Evolutionary conservation across 2,113 vertebrate species (phyloP).

Genomic region (Cyprinus carpio): DNA sequence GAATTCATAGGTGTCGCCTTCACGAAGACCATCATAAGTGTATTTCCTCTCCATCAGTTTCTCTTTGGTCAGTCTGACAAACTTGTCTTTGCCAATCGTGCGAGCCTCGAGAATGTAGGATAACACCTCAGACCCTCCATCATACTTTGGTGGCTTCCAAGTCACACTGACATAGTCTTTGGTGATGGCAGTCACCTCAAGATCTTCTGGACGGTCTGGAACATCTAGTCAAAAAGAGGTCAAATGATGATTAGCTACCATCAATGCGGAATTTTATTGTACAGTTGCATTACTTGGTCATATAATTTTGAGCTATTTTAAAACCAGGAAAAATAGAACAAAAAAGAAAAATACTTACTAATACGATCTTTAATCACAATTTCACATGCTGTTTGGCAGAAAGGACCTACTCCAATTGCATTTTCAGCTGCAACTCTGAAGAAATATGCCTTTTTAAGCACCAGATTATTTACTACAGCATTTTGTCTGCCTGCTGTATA

Average conservation of each 20-base stretch:
- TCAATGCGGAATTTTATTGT: not conserved
- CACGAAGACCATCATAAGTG: conserved; percentile 86
- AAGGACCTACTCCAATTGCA: conserved; percentile 91
- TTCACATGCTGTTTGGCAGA: conserved; percentile 82
- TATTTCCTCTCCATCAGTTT: conserved; percentile 88
- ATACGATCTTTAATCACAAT: conserved; percentile 85
- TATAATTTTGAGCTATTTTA: not conserved
- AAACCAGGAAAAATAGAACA: no score
- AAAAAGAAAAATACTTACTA: conserved; percentile 76
- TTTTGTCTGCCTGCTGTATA: conserved; percentile 89
- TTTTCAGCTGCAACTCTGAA: conserved; percentile 97
- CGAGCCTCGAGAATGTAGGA: conserved; percentile 93
- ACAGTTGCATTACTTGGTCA: not conserved
- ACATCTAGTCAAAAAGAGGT: conserved; percentile 75
- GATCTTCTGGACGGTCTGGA: conserved; percentile 93
- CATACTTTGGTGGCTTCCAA: conserved; percentile 93
- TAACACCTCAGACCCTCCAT: conserved; percentile 92
- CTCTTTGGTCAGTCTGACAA: conserved; percentile 86
- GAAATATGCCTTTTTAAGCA: conserved; percentile 87
- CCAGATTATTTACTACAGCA: conserved; percentile 85
- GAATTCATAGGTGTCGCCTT: conserved; percentile 93
- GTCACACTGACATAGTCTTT: conserved; percentile 86
- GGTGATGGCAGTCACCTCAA: conserved; percentile 89
- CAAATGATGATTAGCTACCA: not conserved
- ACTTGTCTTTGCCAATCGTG: conserved; percentile 95